Evolutionary conservation across 35 echinoderm and acorn worm species (phyloP).

Genomic region (Ophioderma brevispina): DNA sequence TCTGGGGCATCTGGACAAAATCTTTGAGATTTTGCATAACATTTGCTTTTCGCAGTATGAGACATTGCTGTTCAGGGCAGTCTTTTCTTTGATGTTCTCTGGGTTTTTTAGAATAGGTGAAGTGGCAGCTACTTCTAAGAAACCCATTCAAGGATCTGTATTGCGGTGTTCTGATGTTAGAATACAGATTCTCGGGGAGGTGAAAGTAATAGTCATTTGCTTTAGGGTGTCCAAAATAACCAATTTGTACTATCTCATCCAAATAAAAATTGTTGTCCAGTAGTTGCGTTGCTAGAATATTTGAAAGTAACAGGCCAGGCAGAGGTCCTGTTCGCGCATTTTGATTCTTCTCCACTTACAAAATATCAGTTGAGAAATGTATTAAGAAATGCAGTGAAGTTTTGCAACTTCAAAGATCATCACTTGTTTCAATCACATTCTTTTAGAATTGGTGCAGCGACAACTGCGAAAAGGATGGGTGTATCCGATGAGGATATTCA

Average conservation of each 20-base stretch:
- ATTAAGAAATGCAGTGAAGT: not conserved
- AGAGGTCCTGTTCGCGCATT: not conserved
- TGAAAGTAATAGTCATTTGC: not conserved
- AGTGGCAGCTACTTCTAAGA: not conserved
- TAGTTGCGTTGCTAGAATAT: not conserved
- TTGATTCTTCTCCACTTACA: not conserved
- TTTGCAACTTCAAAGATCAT: not conserved
- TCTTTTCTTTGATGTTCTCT: not conserved
- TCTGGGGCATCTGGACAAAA: not conserved
- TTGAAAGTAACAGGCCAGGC: not conserved
- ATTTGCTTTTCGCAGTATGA: conserved; percentile 20
- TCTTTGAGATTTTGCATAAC: not conserved
- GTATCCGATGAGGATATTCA: conserved; percentile 22
- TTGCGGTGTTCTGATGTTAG: not conserved
- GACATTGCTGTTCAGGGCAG: not conserved
- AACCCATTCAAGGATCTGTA: not conserved
- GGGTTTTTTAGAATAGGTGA: conserved; percentile 19
- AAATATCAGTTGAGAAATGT: not conserved
- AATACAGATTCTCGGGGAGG: not conserved
- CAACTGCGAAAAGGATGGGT: not conserved
- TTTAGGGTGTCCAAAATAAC: conserved; percentile 3
- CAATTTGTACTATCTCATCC: not conserved
- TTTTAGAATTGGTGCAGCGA: not conserved
- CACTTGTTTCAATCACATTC: not conserved
- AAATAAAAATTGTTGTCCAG: not conserved